Conservation (phyloP, 2,888 invertebrate species). For the Spilosoma lubricipeda region DNA sequence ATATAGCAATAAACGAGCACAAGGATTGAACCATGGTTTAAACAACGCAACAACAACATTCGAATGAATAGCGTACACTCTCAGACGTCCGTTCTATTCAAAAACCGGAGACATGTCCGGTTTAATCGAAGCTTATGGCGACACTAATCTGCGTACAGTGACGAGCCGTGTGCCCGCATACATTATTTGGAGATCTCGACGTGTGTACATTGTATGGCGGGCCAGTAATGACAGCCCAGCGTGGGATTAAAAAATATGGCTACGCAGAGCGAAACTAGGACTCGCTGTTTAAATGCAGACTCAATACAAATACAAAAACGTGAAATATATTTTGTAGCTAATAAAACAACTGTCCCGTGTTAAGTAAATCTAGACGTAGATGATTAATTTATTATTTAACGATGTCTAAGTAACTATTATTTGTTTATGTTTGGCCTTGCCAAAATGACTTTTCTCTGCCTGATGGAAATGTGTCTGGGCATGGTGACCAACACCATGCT, state of each 20-base stretch:
- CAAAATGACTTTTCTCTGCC: too few relatives aligned
- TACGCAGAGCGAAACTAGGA: slow-evolving; percentile 5
- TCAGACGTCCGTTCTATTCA: slow-evolving; percentile 12
- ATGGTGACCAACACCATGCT: too few relatives aligned
- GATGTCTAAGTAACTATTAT: neutral
- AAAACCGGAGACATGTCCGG: slow-evolving; percentile 22
- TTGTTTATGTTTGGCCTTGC: too few relatives aligned
- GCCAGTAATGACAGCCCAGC: slow-evolving; percentile 11
- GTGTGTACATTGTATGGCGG: slow-evolving; percentile 22
- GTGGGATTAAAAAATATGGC: slow-evolving; percentile 17
- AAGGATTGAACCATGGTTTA: neutral
- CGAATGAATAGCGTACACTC: neutral
- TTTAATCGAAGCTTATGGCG: slow-evolving; percentile 30
- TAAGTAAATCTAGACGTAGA: neutral
- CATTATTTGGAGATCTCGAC: slow-evolving; percentile 47
- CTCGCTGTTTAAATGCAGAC: neutral
- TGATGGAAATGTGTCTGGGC: too few relatives aligned
- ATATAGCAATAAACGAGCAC: neutral
- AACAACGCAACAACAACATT: slow-evolving; percentile 4
- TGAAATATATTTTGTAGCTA: neutral
- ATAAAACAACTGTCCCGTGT: neutral
- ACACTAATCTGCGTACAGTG: slow-evolving; percentile 37
- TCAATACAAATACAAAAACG: neutral
- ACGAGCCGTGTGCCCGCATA: slow-evolving; percentile 51
- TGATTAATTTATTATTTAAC: neutral